phyloP scores from a whole-genome alignment of 2,797 vertebrate species.

The Gymnothorax reevesii region DNA sequence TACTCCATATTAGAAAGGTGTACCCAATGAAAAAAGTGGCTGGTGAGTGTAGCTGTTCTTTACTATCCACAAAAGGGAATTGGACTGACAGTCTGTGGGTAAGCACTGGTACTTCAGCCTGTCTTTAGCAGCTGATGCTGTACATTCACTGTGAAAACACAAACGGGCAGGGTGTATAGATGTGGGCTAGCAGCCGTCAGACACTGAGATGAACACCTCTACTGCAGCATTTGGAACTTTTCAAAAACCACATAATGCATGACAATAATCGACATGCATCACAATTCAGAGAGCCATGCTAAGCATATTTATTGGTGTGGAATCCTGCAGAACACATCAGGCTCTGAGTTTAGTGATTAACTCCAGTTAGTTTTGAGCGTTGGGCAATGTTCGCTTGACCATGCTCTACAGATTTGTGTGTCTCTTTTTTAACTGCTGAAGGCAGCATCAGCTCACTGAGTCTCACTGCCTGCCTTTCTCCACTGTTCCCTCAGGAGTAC shows the following conservation, averaged over 20 bases:
- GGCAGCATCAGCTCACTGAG: background rate
- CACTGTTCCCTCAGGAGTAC: constrained; percentile 73
- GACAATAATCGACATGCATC: background rate
- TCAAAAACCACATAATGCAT: background rate
- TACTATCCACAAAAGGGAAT: background rate
- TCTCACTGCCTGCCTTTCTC: constrained; percentile 16
- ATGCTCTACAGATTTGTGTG: background rate
- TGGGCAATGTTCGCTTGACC: background rate
- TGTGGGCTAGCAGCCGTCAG: background rate
- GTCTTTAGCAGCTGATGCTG: background rate
- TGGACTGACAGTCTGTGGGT: background rate
- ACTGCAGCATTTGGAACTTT: background rate
- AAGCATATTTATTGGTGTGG: background rate
- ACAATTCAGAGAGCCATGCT: background rate
- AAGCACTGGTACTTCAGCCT: background rate
- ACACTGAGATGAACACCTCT: background rate
- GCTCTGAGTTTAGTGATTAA: background rate
- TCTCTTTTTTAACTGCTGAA: background rate
- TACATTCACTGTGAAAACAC: background rate
- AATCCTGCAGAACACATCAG: background rate
- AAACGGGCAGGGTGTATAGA: background rate
- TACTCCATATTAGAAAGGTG: too few species aligned
- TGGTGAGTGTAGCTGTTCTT: too few species aligned
- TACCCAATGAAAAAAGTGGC: too few species aligned
- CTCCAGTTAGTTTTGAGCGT: background rate